Percentiles rank a stretch among this genome's conserved stretches.
Conservation (phyloP, 2,888 invertebrate genomes). For the Sepiola atlantica region DNA sequence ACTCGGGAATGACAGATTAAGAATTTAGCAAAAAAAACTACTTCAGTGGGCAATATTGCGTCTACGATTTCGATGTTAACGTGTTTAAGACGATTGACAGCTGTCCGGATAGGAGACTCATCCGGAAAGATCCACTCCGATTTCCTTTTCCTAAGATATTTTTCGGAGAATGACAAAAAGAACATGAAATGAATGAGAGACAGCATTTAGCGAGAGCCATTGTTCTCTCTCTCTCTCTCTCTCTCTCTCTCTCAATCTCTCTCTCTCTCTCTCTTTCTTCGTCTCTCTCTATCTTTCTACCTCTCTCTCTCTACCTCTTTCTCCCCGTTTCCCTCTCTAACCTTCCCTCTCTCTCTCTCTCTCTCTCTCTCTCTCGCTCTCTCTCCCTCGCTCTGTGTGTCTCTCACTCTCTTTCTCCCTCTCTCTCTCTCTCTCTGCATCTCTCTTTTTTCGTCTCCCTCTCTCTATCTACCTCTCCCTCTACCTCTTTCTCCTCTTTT, state of each 20-base stretch:
- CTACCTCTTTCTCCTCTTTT: no score
- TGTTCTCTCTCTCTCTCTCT: not conserved
- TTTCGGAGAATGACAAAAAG: not conserved
- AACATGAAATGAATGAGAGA: not conserved
- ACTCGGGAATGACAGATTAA: not conserved
- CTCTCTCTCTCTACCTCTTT: no score
- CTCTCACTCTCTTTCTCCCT: no score
- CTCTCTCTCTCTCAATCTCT: not conserved
- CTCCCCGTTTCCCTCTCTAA: no score
- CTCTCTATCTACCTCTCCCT: no score
- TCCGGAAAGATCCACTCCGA: not conserved
- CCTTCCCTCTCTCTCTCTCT: no score
- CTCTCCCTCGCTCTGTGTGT: no score
- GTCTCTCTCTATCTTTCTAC: no score
- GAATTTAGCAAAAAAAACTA: not conserved
- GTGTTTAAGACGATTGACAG: not conserved
- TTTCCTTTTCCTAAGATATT: not conserved
- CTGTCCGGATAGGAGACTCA: not conserved
- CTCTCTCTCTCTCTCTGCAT: no score
- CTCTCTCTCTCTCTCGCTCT: no score
- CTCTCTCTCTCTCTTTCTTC: not conserved
- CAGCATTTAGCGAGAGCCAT: not conserved
- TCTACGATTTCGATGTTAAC: not conserved
- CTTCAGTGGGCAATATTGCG: not conserved
- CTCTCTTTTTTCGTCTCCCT: no score